phyloP scores from a whole-genome alignment of 2,113 vertebrate genomes.

The human region GRCh38 chr7:104145501-104146000 shows the following conservation, averaged over 20 bases:
- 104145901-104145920: neutral
- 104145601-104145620: neutral
- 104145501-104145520: constrained; percentile 12
- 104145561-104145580: neutral
- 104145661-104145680: neutral
- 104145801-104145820: neutral
- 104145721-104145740: neutral
- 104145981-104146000: neutral
- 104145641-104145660: neutral
- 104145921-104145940: neutral
- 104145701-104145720: neutral
- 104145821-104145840: too few relatives aligned
- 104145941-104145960: constrained; percentile 2
- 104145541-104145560: constrained; percentile 36
- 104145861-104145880: neutral
- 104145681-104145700: neutral
- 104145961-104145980: constrained; percentile 19
- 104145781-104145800: neutral
- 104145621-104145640: neutral
- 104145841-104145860: neutral
- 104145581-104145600: neutral
- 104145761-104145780: neutral
- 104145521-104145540: constrained; percentile 1
- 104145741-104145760: neutral
- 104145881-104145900: neutral